phyloP scores from a whole-genome alignment of 2,113 vertebrate species.

The Smithornis capensis region DNA sequence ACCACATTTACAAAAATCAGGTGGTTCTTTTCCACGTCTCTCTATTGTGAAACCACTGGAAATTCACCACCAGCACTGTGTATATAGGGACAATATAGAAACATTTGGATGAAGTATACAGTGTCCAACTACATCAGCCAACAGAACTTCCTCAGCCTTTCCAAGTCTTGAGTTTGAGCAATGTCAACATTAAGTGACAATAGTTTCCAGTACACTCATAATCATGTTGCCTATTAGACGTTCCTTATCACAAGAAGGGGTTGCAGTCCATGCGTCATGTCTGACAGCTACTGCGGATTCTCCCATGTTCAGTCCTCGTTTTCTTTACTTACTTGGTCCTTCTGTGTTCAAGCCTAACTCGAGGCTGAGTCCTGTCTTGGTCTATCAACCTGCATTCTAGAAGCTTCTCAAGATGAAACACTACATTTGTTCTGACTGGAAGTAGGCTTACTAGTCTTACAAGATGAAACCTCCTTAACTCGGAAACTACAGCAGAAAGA shows the following conservation, averaged over 20 bases:
- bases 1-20: not conserved
- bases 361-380: not conserved
- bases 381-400: not conserved
- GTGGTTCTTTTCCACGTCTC: not conserved
- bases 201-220: not conserved
- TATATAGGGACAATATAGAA: not conserved
- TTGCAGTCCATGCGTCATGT: not conserved
- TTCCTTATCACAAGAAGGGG: not conserved
- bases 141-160: not conserved
- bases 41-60: not conserved
- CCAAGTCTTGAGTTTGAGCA: not conserved
- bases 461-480: not conserved
- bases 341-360: not conserved
- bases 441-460: not conserved
- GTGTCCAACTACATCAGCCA: not conserved
- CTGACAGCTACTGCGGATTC: not conserved
- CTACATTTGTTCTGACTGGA: not conserved
- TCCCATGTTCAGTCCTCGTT: not conserved
- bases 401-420: not conserved
- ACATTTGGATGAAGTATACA: not conserved
- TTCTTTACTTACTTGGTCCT: not conserved
- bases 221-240: not conserved
- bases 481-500: not conserved
- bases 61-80: not conserved
- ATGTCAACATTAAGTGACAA: not conserved